Evolutionary conservation across 2,797 vertebrate species (phyloP), one percentile per base, ranked within the genome.

Genomic region (Sebastes nivosus): DNA sequence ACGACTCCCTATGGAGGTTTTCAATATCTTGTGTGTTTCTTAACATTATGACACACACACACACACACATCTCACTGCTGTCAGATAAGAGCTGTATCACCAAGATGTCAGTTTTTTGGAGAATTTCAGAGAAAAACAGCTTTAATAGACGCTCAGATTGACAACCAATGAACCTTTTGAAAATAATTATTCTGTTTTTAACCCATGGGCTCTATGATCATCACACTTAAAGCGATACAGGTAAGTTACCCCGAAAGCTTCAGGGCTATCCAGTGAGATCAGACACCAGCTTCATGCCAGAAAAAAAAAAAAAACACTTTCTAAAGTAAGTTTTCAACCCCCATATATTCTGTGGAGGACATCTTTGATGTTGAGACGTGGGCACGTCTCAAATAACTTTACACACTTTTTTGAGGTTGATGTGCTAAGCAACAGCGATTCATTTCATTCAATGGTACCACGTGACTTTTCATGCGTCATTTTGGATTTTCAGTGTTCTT

Each of bases 1-100:
- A 65, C 36, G 25, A 52, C 75, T 88, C 75, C 87, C 80, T 84
- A 50, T 34, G 12, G 57, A 72, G 61, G 9, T 52, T 82, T 72
- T 67, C 54, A 24, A 18, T 50, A 6, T 72, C 20, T 86, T 68
- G 24, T 67, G 61, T 67, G 20, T 55, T 34, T 20, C 27, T 27
- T 57, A 64, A 74, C 18, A 69, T 61, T 57, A 24, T 61, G 30
- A 73, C 66, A 22, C 65, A 71, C 52, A 25, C 61, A 22, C 50
- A 25, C 12, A 22, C 65, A 71, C 52, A 25, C 8, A 73, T 75
- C 10, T 63, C 59, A 82, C 72, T 79, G 57, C 68, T 54, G 55
- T 74, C 71, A 72, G 75, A 75, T 36, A 29, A 83, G 76, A 82
- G 73, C 72, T 34, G 12, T 34, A 38, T 85, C 75, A 70, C 52